These are phyloP conservation scores for Periplaneta americana DNA, from an alignment of 1,140 invertebrate genomes.

Conservation along the genomic window DNA sequence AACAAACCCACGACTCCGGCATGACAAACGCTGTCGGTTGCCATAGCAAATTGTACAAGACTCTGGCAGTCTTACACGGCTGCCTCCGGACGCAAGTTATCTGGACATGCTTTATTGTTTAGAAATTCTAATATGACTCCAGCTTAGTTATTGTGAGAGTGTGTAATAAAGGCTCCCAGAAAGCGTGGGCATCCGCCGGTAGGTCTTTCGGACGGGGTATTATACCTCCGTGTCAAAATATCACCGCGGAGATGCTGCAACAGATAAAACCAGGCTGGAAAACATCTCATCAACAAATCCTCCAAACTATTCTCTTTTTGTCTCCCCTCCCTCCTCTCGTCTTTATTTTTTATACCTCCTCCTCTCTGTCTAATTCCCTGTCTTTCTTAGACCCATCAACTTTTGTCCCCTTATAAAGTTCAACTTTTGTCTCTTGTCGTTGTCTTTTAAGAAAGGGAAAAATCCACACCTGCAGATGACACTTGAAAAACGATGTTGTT, in stretches of 20 bases:
- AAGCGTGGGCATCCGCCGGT: background rate
- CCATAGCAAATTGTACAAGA: background rate
- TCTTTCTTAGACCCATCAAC: background rate
- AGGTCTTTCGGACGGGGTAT: no score
- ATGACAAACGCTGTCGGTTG: background rate
- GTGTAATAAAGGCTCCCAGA: background rate
- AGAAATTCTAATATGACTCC: background rate
- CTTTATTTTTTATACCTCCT: background rate
- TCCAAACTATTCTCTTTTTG: background rate
- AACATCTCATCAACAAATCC: background rate
- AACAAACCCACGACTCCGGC: no score
- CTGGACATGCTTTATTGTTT: background rate
- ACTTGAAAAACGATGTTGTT: constrained; percentile 3
- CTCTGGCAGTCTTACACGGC: background rate
- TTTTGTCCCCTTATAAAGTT: background rate
- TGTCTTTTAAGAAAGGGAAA: background rate
- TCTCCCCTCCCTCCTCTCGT: no score
- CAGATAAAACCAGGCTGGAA: background rate
- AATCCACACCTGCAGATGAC: constrained; percentile 6
- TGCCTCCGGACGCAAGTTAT: background rate
- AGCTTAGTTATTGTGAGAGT: background rate
- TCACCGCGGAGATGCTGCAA: background rate
- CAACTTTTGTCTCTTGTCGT: background rate
- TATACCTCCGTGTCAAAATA: background rate
- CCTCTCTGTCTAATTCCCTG: background rate